Conservation (phyloP, 2,888 invertebrate genomes). For the Bombyx huttoni region DNA sequence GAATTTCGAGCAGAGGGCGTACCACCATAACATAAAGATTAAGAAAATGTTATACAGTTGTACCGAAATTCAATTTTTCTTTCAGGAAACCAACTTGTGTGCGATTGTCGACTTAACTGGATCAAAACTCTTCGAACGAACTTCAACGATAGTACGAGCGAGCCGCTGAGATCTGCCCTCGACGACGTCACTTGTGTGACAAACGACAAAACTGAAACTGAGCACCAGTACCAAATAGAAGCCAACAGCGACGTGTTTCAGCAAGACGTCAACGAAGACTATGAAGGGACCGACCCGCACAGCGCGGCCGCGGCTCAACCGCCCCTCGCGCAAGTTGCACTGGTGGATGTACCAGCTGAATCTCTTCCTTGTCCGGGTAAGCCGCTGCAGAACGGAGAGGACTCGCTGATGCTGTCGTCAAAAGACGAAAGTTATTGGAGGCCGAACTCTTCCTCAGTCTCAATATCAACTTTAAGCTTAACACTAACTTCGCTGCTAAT, state of each 20-base stretch:
- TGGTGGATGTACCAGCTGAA: slow-evolving; percentile 42
- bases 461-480: slow-evolving; percentile 24
- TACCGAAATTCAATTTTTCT: slow-evolving; percentile 5
- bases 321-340: slow-evolving; percentile 33
- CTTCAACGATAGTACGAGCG: slow-evolving; percentile 83
- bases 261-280: slow-evolving; percentile 32
- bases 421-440: slow-evolving; percentile 56
- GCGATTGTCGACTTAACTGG: slow-evolving; percentile 87
- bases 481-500: slow-evolving; percentile 17
- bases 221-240: slow-evolving; percentile 29
- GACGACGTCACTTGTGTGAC: slow-evolving; percentile 78
- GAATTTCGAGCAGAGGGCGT: too few species aligned
- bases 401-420: slow-evolving; percentile 57
- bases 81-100: slow-evolving; percentile 83
- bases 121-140: slow-evolving; percentile 79
- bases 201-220: slow-evolving; percentile 14
- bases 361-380: slow-evolving; percentile 41
- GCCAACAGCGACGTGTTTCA: slow-evolving; percentile 25
- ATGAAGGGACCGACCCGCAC: slow-evolving; percentile 30
- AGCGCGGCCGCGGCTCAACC: slow-evolving; percentile 38
- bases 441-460: slow-evolving; percentile 27
- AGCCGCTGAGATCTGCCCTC: slow-evolving; percentile 76
- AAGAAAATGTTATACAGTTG: too few species aligned
- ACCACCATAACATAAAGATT: too few species aligned
- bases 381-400: slow-evolving; percentile 42